Evolutionary conservation across 2,888 invertebrate genomes (phyloP), one percentile per base, ranked within the genome.

Genomic region (Pammene aurita): DNA sequence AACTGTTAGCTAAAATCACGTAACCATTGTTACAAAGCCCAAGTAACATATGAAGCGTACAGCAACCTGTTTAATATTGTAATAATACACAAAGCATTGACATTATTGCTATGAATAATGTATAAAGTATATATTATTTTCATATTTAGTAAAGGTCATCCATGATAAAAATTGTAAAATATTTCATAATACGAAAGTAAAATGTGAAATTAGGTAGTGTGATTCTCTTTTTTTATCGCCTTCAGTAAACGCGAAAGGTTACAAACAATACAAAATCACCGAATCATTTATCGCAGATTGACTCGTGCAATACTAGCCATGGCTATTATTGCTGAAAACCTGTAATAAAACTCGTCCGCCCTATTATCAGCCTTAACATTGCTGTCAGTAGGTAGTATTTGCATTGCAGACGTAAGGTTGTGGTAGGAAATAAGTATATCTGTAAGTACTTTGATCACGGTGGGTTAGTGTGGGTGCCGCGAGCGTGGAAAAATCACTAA

Each of bases 1-100:
- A 90, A 89, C 84, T 77, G 57, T 64, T 78, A 72, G 75, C 83
- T 84, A 85, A 85, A 84, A 84, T 85, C 87, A 88, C 89, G 88
- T 89, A 89, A 90, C 83, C 78, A 74, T 75, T 80, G 80, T 84
- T 84, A 81, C 84, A 84, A 84, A 84, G 83, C 84, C 82, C 83
- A 76, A 75, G 77, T 75, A 74, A 74, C 62, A 71, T 62, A 66
- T 62, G 69, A 71, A 66, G 62, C 62, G 56, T 75, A 75, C 73
- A 71, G 72, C 72, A 64, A 62, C 56, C 56, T 42, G 67, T 57
- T 56, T 67, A 42, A 69, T 48, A 69, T 54, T 69, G 58, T 65
- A n/a, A 65, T 60, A 65, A 69, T 65, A 46, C 38, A 64, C 52
- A 60, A 63, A 13, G n/a, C 41, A 58, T 41, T 57, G 44, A 64